Evolutionary conservation across 2,113 vertebrate species (phyloP), one percentile per base, ranked within the genome.

Genomic region (Morphnarchus princeps): DNA sequence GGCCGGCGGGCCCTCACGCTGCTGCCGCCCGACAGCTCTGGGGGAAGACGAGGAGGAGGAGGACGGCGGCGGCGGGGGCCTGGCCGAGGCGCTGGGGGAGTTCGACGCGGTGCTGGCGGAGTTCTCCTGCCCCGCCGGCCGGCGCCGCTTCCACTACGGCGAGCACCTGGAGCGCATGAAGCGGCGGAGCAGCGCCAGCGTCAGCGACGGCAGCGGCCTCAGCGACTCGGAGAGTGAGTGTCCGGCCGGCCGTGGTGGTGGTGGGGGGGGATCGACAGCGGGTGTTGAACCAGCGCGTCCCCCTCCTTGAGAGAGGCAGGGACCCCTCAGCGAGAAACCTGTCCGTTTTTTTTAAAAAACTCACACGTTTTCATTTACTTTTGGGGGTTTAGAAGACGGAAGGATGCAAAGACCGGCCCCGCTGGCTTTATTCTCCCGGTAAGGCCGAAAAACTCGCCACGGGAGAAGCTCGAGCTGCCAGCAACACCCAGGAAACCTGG

Each of bases 41-140:
- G 49, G 69, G 29, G 89, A 85, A 34, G 96, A 92, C 19, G 97
- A 49, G 21, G 47, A 49, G 47, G 47, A 47, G 11, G 47, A 49
- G 26, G 91, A 85, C 28, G 96, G 87, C 19, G 97, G 92, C 24
- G 94, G 94, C 13, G 97, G 78, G 19, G 99, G 98, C 40, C 96
- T 99, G 96, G 98, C 90, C 12, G 99, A 99, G 59, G 99, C 98
- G 50, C 97, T 99, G 87, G 98, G 99, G 4, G 99, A 99, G 97
- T 99, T 99, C 49, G 99, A 99, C 55, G 99, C 99, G 6, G 99
- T 99, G 95, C 98, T 99, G 73, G 99, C 99, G 2, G 99, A 99
- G 91, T 99, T 99, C 97, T 98, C 98, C 52, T 99, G 99, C 24
- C 99, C 99, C 49, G 97, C 99, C 89, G 98, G 98, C 93, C 98